Evolutionary conservation across 2,113 vertebrate genomes (phyloP).

Genomic region (Varanus salvator): DNA sequence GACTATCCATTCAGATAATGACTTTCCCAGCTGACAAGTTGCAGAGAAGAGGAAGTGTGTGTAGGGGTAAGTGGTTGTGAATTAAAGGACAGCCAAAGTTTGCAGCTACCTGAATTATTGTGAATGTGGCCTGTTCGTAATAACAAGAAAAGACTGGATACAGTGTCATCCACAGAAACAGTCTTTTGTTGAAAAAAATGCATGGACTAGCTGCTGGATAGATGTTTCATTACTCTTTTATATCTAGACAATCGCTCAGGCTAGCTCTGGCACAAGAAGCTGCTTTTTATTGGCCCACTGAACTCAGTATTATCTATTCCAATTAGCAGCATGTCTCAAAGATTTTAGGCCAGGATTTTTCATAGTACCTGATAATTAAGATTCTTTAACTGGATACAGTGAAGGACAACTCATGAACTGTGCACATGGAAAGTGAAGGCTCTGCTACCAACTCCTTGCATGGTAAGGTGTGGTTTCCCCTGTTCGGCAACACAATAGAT

Average conservation of each 20-base stretch:
- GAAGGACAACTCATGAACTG: too few species aligned
- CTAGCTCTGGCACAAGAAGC: not conserved
- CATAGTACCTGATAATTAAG: too few species aligned
- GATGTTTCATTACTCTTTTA: conserved; percentile 8
- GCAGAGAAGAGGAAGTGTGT: conserved; percentile 70
- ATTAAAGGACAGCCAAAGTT: conserved; percentile 71
- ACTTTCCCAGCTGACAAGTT: conserved; percentile 71
- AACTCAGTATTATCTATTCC: too few species aligned
- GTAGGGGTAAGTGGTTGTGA: conserved; percentile 69
- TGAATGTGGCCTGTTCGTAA: conserved; percentile 23
- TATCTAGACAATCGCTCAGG: not conserved
- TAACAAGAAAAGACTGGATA: conserved; percentile 5
- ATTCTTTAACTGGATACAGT: too few species aligned
- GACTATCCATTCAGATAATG: conserved; percentile 70
- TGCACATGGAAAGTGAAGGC: too few species aligned
- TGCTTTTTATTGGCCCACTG: too few species aligned
- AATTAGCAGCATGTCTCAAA: too few species aligned
- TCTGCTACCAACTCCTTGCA: too few species aligned
- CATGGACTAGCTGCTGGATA: not conserved
- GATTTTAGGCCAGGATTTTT: too few species aligned
- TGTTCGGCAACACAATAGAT: too few species aligned
- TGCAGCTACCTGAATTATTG: conserved; percentile 72
- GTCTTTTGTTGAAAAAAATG: not conserved
- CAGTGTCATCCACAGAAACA: conserved; percentile 32
- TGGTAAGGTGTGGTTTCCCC: too few species aligned